Percentiles rank a stretch among this genome's conserved stretches.
Conservation (phyloP, 2,797 vertebrate species). For the Orientallactaga sibirica region DNA sequence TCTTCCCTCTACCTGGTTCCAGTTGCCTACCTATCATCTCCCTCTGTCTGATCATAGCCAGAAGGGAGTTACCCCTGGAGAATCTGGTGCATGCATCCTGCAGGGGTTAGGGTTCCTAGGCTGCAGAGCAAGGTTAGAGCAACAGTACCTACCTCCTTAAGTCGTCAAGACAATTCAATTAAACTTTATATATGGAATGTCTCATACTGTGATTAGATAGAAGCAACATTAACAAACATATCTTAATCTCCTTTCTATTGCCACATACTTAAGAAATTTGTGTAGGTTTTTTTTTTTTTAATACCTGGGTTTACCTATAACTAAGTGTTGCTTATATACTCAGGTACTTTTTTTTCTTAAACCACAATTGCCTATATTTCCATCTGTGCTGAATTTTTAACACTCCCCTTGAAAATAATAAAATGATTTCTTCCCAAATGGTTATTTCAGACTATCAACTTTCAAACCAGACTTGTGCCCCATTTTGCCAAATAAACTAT, state of each 20-base stretch:
- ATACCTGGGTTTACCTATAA: neutral
- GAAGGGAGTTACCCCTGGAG: neutral
- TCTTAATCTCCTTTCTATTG: slow-evolving; percentile 31
- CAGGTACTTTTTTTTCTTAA: slow-evolving; percentile 55
- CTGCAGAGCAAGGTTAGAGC: neutral
- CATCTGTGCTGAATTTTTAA: slow-evolving; percentile 37
- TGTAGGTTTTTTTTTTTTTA: neutral
- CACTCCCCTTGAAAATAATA: slow-evolving; percentile 15
- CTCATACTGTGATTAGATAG: neutral
- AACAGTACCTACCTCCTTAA: neutral
- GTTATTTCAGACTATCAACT: slow-evolving; percentile 62
- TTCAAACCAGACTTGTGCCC: slow-evolving; percentile 1
- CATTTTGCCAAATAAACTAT: slow-evolving; percentile 58
- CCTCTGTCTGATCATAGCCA: neutral
- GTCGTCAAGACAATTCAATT: slow-evolving; percentile 35
- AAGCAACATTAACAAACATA: neutral
- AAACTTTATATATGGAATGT: neutral
- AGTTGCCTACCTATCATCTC: slow-evolving; percentile 17
- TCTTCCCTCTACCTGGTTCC: neutral
- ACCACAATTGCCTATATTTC: slow-evolving; percentile 43
- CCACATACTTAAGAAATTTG: slow-evolving; percentile 43
- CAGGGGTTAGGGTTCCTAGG: neutral
- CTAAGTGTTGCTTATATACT: slow-evolving; percentile 29
- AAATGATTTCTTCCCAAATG: slow-evolving; percentile 46
- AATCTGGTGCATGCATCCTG: neutral